Percentiles rank a stretch among this genome's conserved stretches.
Conservation (phyloP, 2,113 vertebrate genomes). For the Phodopus roborovskii region DNA sequence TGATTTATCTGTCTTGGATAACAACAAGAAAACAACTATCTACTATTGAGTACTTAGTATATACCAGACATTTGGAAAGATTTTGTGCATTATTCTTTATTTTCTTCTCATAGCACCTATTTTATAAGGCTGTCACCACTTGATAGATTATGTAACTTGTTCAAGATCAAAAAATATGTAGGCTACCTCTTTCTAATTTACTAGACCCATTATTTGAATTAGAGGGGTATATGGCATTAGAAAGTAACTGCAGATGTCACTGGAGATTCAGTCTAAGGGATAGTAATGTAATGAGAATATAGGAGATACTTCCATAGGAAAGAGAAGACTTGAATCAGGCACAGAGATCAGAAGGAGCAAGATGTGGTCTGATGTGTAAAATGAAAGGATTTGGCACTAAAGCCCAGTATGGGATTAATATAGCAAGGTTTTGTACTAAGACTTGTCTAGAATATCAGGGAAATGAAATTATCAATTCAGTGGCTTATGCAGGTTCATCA, state of each 20-base stretch:
- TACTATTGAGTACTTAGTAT: conserved; percentile 2
- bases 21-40: background rate
- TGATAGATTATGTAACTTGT: background rate
- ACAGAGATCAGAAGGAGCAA: conserved; percentile 22
- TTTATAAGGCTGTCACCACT: background rate
- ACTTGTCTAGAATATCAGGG: background rate
- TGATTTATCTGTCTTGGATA: background rate
- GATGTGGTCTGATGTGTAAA: background rate
- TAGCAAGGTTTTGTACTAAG: background rate
- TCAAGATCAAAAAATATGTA: background rate
- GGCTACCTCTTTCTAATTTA: background rate
- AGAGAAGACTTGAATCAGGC: conserved; percentile 16
- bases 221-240: background rate
- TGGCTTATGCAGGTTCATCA: conserved; percentile 16
- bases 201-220: background rate
- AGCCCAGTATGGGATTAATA: background rate
- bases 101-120: conserved; percentile 2
- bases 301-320: conserved; percentile 2
- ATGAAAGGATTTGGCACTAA: background rate
- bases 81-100: background rate
- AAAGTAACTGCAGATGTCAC: background rate
- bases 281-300: background rate
- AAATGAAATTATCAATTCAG: conserved; percentile 7
- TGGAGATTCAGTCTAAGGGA: background rate
- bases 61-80: background rate